Base-by-base conservation (phyloP, 2,797 vertebrate genomes). In the Garrulus glandarius region DNA sequence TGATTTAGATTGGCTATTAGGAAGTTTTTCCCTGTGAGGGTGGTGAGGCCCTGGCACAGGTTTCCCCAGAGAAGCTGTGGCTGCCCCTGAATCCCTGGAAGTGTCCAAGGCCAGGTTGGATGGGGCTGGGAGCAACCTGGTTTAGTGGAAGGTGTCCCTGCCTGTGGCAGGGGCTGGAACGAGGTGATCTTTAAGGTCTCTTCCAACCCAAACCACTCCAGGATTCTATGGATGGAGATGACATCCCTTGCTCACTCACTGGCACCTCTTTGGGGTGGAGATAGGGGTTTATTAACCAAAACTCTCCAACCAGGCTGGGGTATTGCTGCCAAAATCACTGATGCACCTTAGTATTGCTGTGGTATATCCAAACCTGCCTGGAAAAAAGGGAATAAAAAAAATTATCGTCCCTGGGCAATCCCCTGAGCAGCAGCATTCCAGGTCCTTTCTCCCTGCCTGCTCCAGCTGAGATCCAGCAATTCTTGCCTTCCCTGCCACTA, bases 301-400 rank as follows among this genome's bases (percentile, higher is more conserved):
- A 61, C 20, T 36, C 49, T 65, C 34, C 65, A 75, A 1, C 7
- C 32, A 27, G 29, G 6, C 74, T 56, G 55, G 46, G 4, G 1
- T 27, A n/a, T 6, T 47, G 37, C 70, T 74, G 70, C 56, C 7
- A 3, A 71, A 90, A 74, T 63, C 84, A 72, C 77, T 4, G 1
- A 50, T 17, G 47, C 0, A 2, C 41, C 57, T 52, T 2, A 10
- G 5, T 1, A 21, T 9, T 41, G 3, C 49, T 8, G 15, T 2
- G 15, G 8, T 8, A 41, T 5, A 41, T 60, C 71, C 64, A 39
- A 43, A 72, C 43, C 34, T 75, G 21, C 30, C 30, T 44, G 46
- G 68, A 20, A 68, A 79, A 50, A 50, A 22, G 15, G 43, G 27
- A 24, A 60, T 15, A 11, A 5, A 37, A 47, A 74, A 52, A 65